These are phyloP conservation scores for Rhynchophorus ferrugineus DNA, from an alignment of 1,140 invertebrate genomes.

Conservation along the genomic window DNA sequence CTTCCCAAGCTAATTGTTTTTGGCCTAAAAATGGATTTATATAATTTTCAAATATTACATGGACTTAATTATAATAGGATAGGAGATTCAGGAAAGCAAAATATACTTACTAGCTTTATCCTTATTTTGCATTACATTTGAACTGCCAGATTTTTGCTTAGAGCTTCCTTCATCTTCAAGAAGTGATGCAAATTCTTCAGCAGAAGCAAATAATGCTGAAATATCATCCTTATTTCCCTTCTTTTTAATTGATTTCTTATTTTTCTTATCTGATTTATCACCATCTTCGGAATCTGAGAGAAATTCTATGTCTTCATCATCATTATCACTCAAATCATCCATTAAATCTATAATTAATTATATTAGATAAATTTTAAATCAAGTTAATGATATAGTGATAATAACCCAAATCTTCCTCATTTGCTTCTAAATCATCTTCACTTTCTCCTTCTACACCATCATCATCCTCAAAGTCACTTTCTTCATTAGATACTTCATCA, in stretches of 20 bases:
- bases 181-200: slow-evolving; percentile 40
- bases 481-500: slow-evolving; percentile 22
- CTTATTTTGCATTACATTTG: slow-evolving; percentile 34
- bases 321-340: slow-evolving; percentile 28
- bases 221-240: slow-evolving; percentile 24
- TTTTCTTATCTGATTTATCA: slow-evolving; percentile 19
- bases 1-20: slow-evolving; percentile 39
- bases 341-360: slow-evolving; percentile 24
- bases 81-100: background rate
- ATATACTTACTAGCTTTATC: slow-evolving; percentile 37
- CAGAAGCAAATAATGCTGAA: slow-evolving; percentile 36
- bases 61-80: background rate
- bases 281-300: slow-evolving; percentile 28
- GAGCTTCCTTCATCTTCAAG: slow-evolving; percentile 38
- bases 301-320: slow-evolving; percentile 27
- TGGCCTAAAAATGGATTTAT: slow-evolving; percentile 34
- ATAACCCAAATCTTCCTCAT: slow-evolving; percentile 42
- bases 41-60: slow-evolving; percentile 1
- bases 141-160: slow-evolving; percentile 33
- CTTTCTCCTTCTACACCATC: no score
- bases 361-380: no score
- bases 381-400: no score
- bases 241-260: slow-evolving; percentile 22
- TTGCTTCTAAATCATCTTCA: slow-evolving; percentile 40
- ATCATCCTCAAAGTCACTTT: slow-evolving; percentile 44